These are phyloP conservation scores for Azorinus chamasolen DNA, from an alignment of 2,888 invertebrate genomes.

Conservation along the genomic window DNA sequence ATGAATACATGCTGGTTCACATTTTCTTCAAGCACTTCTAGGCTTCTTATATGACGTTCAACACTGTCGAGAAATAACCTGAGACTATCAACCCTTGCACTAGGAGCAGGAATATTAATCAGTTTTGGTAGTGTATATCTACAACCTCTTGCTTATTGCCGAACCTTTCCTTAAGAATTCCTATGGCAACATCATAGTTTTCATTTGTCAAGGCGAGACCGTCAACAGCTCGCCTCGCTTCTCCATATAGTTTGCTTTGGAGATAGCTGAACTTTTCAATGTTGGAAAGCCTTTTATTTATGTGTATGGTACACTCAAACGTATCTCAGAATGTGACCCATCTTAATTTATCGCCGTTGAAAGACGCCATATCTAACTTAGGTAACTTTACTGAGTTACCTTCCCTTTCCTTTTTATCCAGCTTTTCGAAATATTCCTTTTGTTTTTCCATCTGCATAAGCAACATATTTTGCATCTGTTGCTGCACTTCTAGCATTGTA, in stretches of 20 bases:
- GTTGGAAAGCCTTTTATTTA: constrained; percentile 21
- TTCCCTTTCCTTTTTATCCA: too few relatives aligned
- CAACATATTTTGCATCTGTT: too few relatives aligned
- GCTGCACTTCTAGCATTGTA: too few relatives aligned
- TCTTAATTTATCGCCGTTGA: constrained; percentile 26
- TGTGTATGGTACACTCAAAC: constrained; percentile 43
- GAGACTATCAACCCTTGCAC: too few relatives aligned
- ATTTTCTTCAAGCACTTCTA: constrained; percentile 26
- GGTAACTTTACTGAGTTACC: constrained; percentile 30
- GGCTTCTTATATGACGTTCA: constrained; percentile 27
- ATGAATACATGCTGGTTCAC: constrained; percentile 33
- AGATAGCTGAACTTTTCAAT: constrained; percentile 51
- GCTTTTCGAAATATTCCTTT: too few relatives aligned
- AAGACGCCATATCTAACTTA: constrained; percentile 20
- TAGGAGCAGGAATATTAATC: too few relatives aligned
- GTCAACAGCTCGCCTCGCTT: constrained; percentile 28
- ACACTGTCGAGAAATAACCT: constrained; percentile 18
- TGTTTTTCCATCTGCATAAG: too few relatives aligned
- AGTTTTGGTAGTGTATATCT: constrained; percentile 31
- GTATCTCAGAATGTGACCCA: constrained; percentile 37
- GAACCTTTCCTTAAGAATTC: constrained; percentile 35
- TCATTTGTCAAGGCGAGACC: too few relatives aligned
- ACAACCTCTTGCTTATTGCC: constrained; percentile 37
- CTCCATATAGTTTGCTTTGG: constrained; percentile 34
- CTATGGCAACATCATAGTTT: constrained; percentile 28